Conservation (phyloP, 2,113 vertebrate genomes). For the Choloepus hoffmanni region DNA sequence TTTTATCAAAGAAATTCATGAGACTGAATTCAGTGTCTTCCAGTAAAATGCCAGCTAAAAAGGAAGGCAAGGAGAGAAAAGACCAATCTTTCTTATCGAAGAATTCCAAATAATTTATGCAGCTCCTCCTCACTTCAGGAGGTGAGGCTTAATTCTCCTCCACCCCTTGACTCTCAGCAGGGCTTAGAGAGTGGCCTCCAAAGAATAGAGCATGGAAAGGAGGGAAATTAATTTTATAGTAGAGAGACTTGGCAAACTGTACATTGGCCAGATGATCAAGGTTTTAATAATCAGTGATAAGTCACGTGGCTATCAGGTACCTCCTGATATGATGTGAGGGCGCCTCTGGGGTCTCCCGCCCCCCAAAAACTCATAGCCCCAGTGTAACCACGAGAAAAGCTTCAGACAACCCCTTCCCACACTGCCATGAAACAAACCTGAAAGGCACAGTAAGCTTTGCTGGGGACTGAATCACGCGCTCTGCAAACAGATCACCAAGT, state of each 20-base stretch:
- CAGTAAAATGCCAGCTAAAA: constrained; percentile 29
- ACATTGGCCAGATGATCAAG: not conserved
- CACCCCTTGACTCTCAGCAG: not conserved
- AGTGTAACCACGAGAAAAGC: not conserved
- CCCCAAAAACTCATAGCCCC: not conserved
- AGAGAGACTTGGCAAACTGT: not conserved
- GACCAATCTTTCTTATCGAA: not conserved
- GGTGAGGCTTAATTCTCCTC: not conserved
- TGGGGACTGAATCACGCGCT: too few species aligned
- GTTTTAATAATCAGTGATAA: not conserved
- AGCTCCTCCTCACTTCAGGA: not conserved
- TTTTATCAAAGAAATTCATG: not conserved
- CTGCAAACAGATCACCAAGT: too few species aligned
- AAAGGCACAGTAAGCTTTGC: not conserved
- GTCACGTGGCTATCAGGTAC: not conserved
- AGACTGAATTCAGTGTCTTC: not conserved
- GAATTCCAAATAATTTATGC: not conserved
- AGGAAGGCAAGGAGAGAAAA: not conserved
- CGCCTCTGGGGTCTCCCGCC: not conserved
- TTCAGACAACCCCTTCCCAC: not conserved
- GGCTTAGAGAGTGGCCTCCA: not conserved
- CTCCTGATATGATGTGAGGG: not conserved
- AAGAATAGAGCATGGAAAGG: not conserved
- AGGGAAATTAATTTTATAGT: not conserved
- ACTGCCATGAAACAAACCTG: not conserved